Conservation (phyloP, 2,888 invertebrate genomes). For the Heteropelma amictum region DNA sequence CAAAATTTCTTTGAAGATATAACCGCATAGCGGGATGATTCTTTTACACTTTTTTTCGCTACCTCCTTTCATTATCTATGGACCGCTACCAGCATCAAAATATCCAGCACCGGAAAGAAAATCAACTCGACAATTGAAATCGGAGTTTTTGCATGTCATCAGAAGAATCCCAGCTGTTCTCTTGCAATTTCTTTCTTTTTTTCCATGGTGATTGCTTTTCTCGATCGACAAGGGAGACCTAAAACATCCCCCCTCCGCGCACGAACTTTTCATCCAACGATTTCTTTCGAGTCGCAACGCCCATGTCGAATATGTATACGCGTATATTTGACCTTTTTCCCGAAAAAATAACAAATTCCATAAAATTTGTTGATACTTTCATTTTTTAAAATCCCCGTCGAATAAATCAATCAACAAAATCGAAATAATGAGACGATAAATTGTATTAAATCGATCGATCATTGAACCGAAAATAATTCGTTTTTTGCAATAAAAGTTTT, state of each 20-base stretch:
- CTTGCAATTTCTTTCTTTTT: conserved; percentile 17
- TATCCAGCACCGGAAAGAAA: conserved; percentile 9
- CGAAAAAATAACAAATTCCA: neutral
- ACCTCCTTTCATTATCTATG: no score
- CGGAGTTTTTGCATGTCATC: conserved; percentile 9
- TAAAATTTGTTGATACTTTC: no score
- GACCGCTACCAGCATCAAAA: no score
- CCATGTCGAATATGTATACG: neutral
- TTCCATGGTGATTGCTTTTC: conserved; percentile 37
- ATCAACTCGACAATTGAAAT: conserved; percentile 38
- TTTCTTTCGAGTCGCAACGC: conserved; percentile 3
- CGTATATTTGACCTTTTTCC: neutral
- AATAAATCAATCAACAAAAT: no score
- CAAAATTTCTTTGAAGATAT: no score
- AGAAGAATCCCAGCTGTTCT: conserved; percentile 27
- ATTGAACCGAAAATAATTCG: no score
- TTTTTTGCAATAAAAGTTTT: no score
- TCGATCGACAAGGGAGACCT: conserved; percentile 8
- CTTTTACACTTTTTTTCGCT: no score
- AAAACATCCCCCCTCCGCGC: conserved; percentile 1
- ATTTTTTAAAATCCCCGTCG: no score
- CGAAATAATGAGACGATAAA: no score
- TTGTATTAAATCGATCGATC: no score
- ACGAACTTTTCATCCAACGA: neutral
- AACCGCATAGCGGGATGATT: no score